phyloP scores from a whole-genome alignment of 2,113 vertebrate species.

The Syrmaticus mikado region DNA sequence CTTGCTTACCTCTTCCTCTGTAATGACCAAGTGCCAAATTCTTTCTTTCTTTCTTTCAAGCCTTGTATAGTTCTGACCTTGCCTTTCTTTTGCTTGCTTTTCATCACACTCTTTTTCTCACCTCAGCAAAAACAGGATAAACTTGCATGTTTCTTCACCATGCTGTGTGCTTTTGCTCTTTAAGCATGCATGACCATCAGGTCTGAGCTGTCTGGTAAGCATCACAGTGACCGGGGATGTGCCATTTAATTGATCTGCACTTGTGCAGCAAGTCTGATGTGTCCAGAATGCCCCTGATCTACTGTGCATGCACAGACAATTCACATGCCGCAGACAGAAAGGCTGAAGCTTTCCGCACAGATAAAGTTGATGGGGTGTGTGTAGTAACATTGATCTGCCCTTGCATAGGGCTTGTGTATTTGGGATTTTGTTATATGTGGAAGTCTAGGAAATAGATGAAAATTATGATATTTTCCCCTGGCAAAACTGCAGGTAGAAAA shows the following conservation, averaged over 20 bases:
- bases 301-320: neutral
- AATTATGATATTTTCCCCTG: neutral
- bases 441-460: neutral
- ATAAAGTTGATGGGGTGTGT: neutral
- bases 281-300: neutral
- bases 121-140: neutral
- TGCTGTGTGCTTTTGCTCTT: neutral
- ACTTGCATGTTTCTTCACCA: neutral
- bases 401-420: neutral
- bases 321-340: neutral
- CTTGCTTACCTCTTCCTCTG: neutral
- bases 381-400: neutral
- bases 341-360: slow-evolving; percentile 23
- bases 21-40: neutral
- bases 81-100: neutral
- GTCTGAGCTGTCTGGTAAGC: slow-evolving; percentile 3
- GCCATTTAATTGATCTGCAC: neutral
- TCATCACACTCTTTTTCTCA: neutral
- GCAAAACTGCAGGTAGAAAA: neutral
- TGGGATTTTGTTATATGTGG: slow-evolving; percentile 1
- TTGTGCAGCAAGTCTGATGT: neutral
- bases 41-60: neutral
- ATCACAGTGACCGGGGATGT: neutral
- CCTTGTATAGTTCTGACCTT: neutral
- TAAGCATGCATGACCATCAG: neutral